phyloP scores from a whole-genome alignment of 2,888 invertebrate species.

The Lampropteryx suffumata region DNA sequence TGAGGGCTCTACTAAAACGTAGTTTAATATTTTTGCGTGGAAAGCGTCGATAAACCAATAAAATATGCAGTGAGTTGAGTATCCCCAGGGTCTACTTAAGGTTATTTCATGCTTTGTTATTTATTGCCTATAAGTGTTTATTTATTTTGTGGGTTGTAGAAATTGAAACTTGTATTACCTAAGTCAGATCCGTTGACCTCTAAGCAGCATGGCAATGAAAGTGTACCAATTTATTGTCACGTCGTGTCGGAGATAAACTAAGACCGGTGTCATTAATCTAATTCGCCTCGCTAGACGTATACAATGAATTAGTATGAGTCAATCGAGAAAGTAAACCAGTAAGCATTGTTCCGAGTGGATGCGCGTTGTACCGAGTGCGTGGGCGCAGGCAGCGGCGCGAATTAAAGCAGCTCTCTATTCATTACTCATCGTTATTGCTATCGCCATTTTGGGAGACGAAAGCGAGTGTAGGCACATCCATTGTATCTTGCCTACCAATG shows the following conservation, averaged over 20 bases:
- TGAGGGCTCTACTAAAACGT: constrained; percentile 15
- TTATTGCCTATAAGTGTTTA: constrained; percentile 26
- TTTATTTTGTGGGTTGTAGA: constrained; percentile 34
- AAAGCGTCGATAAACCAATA: constrained; percentile 56
- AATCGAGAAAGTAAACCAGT: constrained; percentile 82
- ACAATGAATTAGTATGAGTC: constrained; percentile 79
- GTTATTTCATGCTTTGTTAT: constrained; percentile 47
- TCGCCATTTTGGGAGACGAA: constrained; percentile 77
- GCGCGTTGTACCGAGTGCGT: constrained; percentile 72
- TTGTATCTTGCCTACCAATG: constrained; percentile 34
- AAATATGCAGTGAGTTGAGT: constrained; percentile 54
- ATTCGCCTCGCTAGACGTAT: constrained; percentile 70
- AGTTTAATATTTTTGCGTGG: constrained; percentile 54
- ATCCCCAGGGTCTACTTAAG: constrained; percentile 50
- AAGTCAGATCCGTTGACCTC: constrained; percentile 18
- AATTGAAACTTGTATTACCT: constrained; percentile 18
- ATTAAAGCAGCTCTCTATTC: constrained; percentile 82
- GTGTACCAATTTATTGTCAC: constrained; percentile 45
- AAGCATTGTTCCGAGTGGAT: constrained; percentile 82
- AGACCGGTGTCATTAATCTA: constrained; percentile 69
- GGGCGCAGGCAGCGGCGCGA: constrained; percentile 72
- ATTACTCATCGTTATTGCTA: constrained; percentile 82
- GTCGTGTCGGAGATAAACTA: constrained; percentile 56
- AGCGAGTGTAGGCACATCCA: constrained; percentile 73
- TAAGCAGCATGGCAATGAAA: constrained; percentile 47